A percentile compares a stretch with the other conserved stretches of the same genome.
Evolutionary conservation across 2,797 vertebrate species (phyloP).

Genomic region (Premnoplex brunnescens): DNA sequence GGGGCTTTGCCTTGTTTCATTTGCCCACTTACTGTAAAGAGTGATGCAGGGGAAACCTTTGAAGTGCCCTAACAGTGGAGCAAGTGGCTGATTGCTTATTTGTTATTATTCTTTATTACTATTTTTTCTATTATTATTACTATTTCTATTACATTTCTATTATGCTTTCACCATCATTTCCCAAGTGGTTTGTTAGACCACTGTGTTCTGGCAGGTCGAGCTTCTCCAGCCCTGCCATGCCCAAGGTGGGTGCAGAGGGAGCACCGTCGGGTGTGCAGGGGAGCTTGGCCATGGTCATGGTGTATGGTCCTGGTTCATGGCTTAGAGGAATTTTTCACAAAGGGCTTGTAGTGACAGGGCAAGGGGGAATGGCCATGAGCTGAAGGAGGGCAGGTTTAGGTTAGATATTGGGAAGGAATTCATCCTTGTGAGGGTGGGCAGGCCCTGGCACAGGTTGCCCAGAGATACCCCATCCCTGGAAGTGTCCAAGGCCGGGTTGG

Average conservation of each 20-base stretch:
- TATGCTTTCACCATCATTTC: rapidly evolving
- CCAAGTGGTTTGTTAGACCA: not conserved
- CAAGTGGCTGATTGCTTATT: not conserved
- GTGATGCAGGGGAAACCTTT: not conserved
- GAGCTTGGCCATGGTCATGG: not conserved
- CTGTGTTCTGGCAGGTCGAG: not conserved
- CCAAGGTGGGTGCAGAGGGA: not conserved
- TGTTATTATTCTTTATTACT: not conserved
- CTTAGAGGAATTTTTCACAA: not conserved
- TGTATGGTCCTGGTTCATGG: not conserved
- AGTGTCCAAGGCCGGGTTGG: not conserved
- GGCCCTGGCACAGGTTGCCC: not conserved
- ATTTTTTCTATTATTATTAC: not conserved
- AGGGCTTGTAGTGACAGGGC: not conserved
- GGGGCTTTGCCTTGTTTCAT: not conserved
- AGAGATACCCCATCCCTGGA: not conserved
- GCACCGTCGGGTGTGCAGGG: not conserved
- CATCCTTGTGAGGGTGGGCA: not conserved
- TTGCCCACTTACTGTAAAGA: not conserved
- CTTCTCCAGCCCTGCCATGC: not conserved
- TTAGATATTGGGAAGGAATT: not conserved
- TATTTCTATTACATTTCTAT: not conserved
- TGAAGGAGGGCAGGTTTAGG: not conserved
- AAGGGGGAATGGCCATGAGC: not conserved
- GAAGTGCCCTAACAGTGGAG: not conserved